Evolutionary conservation across 1,140 invertebrate genomes (phyloP).

Genomic region (Phymorhynchus buccinoides): DNA sequence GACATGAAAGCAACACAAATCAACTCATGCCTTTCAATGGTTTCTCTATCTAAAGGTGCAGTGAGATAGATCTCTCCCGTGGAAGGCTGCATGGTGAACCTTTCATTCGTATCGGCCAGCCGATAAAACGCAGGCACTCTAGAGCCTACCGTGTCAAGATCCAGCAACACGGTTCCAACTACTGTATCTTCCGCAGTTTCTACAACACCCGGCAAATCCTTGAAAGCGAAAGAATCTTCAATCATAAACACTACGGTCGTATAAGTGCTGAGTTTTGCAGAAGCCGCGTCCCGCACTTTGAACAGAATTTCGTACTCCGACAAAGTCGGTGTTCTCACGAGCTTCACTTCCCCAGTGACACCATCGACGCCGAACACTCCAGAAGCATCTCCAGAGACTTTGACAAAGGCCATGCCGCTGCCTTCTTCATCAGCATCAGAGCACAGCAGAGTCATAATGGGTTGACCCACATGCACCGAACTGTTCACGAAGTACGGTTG

Average conservation of each 20-base stretch:
- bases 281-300: not conserved
- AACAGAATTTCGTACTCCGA: not conserved
- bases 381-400: not conserved
- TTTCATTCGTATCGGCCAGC: not conserved
- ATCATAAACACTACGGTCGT: not conserved
- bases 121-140: not conserved
- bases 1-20: conserved; percentile 75
- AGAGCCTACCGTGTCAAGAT: not conserved
- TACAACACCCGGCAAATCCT: not conserved
- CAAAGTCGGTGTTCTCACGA: not conserved
- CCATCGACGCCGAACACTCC: conserved; percentile 18
- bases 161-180: not conserved
- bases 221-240: not conserved
- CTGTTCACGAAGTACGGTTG: not conserved
- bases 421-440: not conserved
- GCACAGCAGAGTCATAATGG: conserved; percentile 15
- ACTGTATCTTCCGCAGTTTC: not conserved
- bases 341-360: not conserved
- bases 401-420: conserved; percentile 1
- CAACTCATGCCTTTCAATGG: not conserved
- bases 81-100: not conserved
- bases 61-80: not conserved
- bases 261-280: not conserved
- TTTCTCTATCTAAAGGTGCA: not conserved
- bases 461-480: not conserved